Evolutionary conservation across 2,888 invertebrate species (phyloP).

Genomic region (Antheraea yamamai): DNA sequence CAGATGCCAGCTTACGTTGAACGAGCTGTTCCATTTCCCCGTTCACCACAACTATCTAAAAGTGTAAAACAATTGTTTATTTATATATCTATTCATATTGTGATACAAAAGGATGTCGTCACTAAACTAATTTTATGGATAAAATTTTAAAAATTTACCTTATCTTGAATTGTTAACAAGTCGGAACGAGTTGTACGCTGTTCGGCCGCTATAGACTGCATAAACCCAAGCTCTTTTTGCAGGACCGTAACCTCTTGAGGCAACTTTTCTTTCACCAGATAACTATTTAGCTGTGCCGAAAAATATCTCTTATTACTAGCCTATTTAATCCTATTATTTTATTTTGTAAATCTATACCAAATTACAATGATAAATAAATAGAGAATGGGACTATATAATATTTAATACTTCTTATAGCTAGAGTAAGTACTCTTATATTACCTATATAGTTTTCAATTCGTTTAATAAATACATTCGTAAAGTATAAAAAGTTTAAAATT

Average conservation of each 20-base stretch:
- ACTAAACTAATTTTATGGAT: background rate
- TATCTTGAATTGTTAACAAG: conserved; percentile 83
- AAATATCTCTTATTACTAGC: background rate
- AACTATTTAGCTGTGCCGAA: conserved; percentile 82
- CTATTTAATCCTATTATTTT: background rate
- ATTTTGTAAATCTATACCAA: too few relatives aligned
- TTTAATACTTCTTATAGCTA: too few relatives aligned
- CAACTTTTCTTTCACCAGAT: conserved; percentile 89
- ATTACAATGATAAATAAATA: too few relatives aligned
- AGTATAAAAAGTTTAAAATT: background rate
- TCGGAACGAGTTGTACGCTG: conserved; percentile 85
- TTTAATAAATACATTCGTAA: background rate
- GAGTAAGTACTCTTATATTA: too few relatives aligned
- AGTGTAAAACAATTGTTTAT: background rate
- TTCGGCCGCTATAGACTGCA: conserved; percentile 86
- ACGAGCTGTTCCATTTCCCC: conserved; percentile 87
- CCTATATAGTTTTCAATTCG: background rate
- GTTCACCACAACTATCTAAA: conserved; percentile 75
- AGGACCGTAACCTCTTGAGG: conserved; percentile 86
- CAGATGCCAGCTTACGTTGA: conserved; percentile 85
- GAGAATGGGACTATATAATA: too few relatives aligned
- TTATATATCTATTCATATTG: background rate
- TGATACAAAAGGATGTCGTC: background rate
- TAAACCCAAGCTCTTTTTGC: conserved; percentile 85
- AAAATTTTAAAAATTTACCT: conserved; percentile 64